phyloP scores from a whole-genome alignment of 2,888 invertebrate species.

The Limnephilus marmoratus region DNA sequence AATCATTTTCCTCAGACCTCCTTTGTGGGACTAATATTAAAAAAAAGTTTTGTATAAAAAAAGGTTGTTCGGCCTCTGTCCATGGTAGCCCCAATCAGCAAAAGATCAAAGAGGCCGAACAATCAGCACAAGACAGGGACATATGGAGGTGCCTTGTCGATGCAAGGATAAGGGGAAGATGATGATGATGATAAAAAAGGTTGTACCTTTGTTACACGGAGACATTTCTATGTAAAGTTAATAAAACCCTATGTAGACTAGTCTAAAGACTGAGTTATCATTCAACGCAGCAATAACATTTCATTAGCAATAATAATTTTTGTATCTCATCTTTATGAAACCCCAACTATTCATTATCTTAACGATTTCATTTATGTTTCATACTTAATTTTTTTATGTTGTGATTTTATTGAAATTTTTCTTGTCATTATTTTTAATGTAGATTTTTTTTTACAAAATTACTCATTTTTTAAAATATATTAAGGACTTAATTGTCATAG shows the following conservation, averaged over 20 bases:
- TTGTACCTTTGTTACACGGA: background rate
- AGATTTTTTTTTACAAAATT: slow-evolving; percentile 20
- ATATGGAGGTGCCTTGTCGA: too few relatives aligned
- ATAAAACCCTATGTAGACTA: background rate
- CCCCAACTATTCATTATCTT: background rate
- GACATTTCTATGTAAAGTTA: background rate
- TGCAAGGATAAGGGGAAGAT: too few relatives aligned
- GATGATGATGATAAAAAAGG: too few relatives aligned
- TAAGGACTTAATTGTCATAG: background rate
- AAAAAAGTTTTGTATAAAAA: background rate
- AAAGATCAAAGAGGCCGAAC: too few relatives aligned
- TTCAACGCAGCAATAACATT: slow-evolving; percentile 2
- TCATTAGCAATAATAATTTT: background rate
- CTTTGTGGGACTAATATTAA: too few relatives aligned
- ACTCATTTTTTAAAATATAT: slow-evolving; percentile 13
- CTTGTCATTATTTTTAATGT: slow-evolving; percentile 34
- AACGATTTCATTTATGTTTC: background rate
- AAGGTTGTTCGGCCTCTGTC: too few relatives aligned
- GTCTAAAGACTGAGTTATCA: slow-evolving; percentile 27
- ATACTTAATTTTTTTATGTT: background rate
- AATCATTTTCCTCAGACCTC: too few relatives aligned
- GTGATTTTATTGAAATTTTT: slow-evolving; percentile 35
- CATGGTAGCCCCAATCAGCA: too few relatives aligned
- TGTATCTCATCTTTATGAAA: background rate
- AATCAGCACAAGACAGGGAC: too few relatives aligned